Evolutionary conservation across 2,797 vertebrate species (phyloP), one percentile per base, ranked within the genome.

Genomic region (Notolepis coatsorum): DNA sequence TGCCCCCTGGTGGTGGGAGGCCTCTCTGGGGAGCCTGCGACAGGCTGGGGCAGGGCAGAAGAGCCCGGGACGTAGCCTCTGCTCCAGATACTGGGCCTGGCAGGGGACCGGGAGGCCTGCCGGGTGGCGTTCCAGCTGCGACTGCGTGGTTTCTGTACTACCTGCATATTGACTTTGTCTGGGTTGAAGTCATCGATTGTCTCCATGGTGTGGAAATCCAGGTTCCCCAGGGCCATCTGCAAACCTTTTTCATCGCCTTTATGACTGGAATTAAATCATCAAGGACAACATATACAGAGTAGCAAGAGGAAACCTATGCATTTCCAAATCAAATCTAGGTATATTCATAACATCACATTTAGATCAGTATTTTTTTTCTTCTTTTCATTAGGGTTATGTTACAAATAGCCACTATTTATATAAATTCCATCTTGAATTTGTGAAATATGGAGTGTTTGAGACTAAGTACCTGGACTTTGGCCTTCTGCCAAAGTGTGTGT

Each of bases 201-300:
- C 77, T 95, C 77, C 90, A 96, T 87, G 27, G 93, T 97, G 84
- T 95, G 88, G 5, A 99, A 79, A 71, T 99, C 93, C 71, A 95
- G 68, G 75, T 99, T 99, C 68, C 98, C 98, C 68, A 99, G 77
- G 3, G 98, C 96, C 93, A 99, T 95, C 49, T 98, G 94, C 58
- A 96, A 89, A 54, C 95, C 96, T 76, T 83, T 69, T 6, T 80
- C 76, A 73, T 99, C 94, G 54, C 95, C 96, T 24, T 97, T 24
- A 68, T 96, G 91, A 50, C 98, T 99, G 79, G 56, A 66, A 45
- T 51, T 15, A 58, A 13, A 5, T 27, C 5, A 54, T 91, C 66
- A 90, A 88, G 88, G 82, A 72, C 1, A 4, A 12, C 42, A 53
- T 2, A 46, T 7, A 9, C 28, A 10, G n/a, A 17, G 9, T n/a